Conservation (phyloP, 2,797 vertebrate genomes). For the Poeciliopsis gracilis region DNA sequence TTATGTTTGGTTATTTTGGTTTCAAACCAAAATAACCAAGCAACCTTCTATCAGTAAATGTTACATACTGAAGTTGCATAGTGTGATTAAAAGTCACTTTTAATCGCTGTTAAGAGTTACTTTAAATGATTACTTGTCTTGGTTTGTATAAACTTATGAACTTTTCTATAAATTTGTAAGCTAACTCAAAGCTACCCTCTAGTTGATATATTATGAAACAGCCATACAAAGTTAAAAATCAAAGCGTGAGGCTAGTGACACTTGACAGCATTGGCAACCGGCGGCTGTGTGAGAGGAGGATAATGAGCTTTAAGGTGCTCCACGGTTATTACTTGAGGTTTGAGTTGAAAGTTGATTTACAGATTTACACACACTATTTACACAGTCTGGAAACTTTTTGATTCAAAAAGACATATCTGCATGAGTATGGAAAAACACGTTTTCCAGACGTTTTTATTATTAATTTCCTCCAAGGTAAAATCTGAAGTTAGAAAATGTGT, state of each 20-base stretch:
- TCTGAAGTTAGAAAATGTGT: background rate
- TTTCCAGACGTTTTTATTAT: background rate
- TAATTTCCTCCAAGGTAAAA: background rate
- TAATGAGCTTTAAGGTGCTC: background rate
- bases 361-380: background rate
- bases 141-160: background rate
- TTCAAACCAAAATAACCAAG: background rate
- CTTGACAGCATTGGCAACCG: background rate
- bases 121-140: background rate
- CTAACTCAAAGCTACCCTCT: background rate
- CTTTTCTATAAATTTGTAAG: background rate
- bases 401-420: background rate
- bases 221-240: background rate
- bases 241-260: background rate
- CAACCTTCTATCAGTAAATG: background rate
- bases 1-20: too few relatives aligned
- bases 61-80: background rate
- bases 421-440: background rate
- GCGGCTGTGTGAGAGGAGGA: background rate
- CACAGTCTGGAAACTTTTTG: background rate
- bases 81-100: too few relatives aligned
- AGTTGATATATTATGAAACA: background rate
- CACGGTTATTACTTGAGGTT: background rate
- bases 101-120: background rate
- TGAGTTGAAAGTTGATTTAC: background rate